Evolutionary conservation across 2,113 vertebrate genomes (phyloP).

Genomic region (Ceyx cyanopectus): DNA sequence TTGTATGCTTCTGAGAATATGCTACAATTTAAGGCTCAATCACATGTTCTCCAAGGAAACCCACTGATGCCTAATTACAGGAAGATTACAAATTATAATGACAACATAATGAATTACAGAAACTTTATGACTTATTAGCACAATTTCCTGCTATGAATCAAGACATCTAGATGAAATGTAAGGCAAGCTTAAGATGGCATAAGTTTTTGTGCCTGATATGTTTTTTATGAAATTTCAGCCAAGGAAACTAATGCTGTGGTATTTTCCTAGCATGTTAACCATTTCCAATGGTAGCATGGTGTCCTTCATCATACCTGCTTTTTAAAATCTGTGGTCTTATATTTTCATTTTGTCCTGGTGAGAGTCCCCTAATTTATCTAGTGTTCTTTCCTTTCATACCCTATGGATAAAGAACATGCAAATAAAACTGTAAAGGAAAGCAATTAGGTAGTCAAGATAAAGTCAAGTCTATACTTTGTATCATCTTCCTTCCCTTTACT

Average conservation of each 20-base stretch:
- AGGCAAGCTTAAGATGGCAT: not conserved
- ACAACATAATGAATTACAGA: slow-evolving; percentile 57
- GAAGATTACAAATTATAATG: slow-evolving; percentile 50
- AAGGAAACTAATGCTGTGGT: not conserved
- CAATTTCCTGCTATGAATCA: slow-evolving; percentile 15
- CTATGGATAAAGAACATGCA: not conserved
- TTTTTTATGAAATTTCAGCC: not conserved
- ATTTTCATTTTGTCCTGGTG: not conserved
- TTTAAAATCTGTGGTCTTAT: not conserved
- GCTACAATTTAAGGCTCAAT: slow-evolving; percentile 19
- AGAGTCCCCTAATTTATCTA: not conserved
- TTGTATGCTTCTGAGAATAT: slow-evolving; percentile 30
- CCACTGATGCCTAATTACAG: slow-evolving; percentile 63
- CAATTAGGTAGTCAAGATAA: not conserved
- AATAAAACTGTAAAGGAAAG: not conserved
- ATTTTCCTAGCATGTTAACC: not conserved
- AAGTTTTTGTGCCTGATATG: not conserved
- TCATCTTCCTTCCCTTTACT: not conserved
- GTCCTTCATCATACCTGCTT: not conserved
- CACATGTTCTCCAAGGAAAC: slow-evolving; percentile 50
- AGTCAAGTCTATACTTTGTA: not conserved
- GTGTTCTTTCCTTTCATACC: not conserved
- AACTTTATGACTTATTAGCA: slow-evolving; percentile 41
- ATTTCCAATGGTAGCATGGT: not conserved
- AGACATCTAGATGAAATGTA: not conserved